These are phyloP conservation scores for Enoplosus armatus DNA, from an alignment of 2,797 vertebrate genomes.

Conservation along the genomic window DNA sequence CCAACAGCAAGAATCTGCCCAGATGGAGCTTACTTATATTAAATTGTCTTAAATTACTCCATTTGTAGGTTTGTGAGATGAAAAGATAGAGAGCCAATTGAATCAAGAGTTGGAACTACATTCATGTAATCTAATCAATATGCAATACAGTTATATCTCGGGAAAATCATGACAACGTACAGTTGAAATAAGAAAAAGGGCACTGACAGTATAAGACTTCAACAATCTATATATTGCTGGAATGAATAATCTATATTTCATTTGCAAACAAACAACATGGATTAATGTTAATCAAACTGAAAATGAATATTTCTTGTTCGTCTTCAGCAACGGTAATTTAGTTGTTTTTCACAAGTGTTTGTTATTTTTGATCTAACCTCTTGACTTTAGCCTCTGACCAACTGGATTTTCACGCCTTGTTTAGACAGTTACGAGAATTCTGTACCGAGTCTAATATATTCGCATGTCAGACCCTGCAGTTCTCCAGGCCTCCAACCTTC, in stretches of 20 bases:
- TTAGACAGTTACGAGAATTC: background rate
- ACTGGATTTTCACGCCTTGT: background rate
- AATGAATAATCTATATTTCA: background rate
- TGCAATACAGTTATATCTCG: too few relatives aligned
- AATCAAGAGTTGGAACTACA: background rate
- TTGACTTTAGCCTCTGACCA: background rate
- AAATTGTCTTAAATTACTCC: background rate
- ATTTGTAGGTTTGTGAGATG: background rate
- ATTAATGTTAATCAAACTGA: background rate
- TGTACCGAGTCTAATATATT: conserved; percentile 11
- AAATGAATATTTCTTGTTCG: background rate
- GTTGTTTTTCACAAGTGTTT: background rate
- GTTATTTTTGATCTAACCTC: background rate
- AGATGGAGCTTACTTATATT: background rate
- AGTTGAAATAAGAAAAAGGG: background rate
- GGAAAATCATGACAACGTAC: background rate
- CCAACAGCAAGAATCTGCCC: background rate
- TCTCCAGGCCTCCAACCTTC: background rate
- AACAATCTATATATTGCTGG: background rate
- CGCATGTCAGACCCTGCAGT: background rate
- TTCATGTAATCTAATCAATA: background rate
- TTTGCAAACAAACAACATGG: background rate
- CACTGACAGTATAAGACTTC: background rate
- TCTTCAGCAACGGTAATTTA: background rate
- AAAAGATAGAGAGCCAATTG: background rate